Evolutionary conservation across 2,888 invertebrate species (phyloP).

Genomic region (Choreutis nemorana): DNA sequence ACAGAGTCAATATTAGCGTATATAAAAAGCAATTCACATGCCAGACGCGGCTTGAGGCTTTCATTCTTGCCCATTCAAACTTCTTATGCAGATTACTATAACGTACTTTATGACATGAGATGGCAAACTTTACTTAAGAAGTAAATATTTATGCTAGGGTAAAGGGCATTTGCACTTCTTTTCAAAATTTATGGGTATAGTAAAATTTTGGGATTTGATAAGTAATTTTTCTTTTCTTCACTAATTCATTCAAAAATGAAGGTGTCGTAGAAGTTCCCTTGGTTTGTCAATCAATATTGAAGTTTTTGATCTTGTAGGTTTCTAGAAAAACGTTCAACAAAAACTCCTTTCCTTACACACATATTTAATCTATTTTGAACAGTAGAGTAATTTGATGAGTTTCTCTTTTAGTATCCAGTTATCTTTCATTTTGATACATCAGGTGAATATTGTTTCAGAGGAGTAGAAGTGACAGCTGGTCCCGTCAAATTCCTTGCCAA

Average conservation of each 20-base stretch:
- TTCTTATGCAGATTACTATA: conserved; percentile 63
- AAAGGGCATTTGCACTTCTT: neutral
- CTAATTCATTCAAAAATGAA: too few species aligned
- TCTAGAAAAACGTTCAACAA: too few species aligned
- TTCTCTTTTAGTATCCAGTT: too few species aligned
- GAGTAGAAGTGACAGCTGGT: conserved; percentile 37
- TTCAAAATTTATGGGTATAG: neutral
- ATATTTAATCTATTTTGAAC: too few species aligned
- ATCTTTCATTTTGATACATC: too few species aligned
- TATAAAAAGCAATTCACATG: conserved; percentile 59
- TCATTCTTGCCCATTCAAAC: conserved; percentile 58
- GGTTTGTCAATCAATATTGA: too few species aligned
- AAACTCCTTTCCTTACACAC: too few species aligned
- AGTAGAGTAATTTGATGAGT: too few species aligned
- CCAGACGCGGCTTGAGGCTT: conserved; percentile 51
- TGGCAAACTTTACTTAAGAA: conserved; percentile 56
- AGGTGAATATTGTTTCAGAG: conserved; percentile 23
- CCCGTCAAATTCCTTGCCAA: conserved; percentile 51
- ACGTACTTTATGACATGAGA: conserved; percentile 59
- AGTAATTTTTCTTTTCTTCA: too few species aligned
- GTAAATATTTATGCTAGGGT: conserved; percentile 38
- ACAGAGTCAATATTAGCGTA: conserved; percentile 41
- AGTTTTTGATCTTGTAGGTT: too few species aligned
- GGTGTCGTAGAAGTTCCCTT: too few species aligned
- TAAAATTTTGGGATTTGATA: too few species aligned